Evolutionary conservation across 2,113 vertebrate genomes (phyloP), one percentile per base, ranked within the genome.

Genomic region (Pseudopodoces humilis): DNA sequence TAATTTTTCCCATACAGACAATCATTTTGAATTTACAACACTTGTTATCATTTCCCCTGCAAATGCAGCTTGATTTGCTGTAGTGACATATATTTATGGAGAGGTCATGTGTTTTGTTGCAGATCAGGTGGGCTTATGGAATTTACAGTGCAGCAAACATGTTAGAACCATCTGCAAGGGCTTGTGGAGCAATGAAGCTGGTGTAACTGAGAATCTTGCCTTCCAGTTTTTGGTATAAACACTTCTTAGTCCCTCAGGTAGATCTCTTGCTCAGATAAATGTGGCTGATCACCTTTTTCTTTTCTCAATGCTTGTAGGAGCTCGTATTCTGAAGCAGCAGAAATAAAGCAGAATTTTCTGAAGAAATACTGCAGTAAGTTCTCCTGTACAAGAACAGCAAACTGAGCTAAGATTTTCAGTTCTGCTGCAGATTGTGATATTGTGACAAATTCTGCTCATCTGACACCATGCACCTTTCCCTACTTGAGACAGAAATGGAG

Each of bases 1-100:
- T 59, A 7, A 10, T 68, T 84, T 88, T 79, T 74, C 11, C 19
- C 1, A 1, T n/a, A n/a, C 16, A 64, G 37, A n/a, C 15, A 43
- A 8, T 49, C 0, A 62, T 64, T 83, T 68, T 65, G 31, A 89
- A 52, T 11, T 4, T 24, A 9, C 0, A 60, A 44, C 6, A 19
- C 69, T 81, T 84, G 33, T 31, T 75, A 43, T 84, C 5, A 46
- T 60, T 84, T 84, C 27, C 33, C 23, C 15, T 71, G 13, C 22
- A 88, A 76, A 46, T 15, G 21, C 33, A 68, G 21, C 15, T 58
- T 62, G 55, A 62, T 86, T 81, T 92, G 13, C 43, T 62, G 27
- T 50, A 77, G 43, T 22, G 35, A 24, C 67, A 58, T 21, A 2
- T 68, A 43, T 79, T 81, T 91, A 16, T 30, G 25, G 28, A 76